Percentiles rank a stretch among this genome's conserved stretches.
phyloP scores from a whole-genome alignment of 2,888 invertebrate species.

The Carcina quercana region DNA sequence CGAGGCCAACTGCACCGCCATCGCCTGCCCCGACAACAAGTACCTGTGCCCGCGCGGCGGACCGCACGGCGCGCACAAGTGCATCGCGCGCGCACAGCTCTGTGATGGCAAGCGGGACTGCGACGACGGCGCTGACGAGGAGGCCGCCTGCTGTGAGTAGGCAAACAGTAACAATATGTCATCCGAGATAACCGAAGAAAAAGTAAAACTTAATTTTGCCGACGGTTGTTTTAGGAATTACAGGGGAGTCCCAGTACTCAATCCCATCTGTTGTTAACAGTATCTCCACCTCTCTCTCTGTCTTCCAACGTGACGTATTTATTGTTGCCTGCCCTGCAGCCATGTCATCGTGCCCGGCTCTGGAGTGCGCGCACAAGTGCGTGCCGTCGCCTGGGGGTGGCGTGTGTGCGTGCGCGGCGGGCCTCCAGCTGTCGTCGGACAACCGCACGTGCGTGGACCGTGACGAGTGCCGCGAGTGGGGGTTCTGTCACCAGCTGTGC shows the following conservation, averaged over 20 bases:
- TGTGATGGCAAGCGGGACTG: slow-evolving; percentile 95
- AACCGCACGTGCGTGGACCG: slow-evolving; percentile 92
- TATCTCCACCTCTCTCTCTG: too few relatives aligned
- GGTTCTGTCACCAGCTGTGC: slow-evolving; percentile 96
- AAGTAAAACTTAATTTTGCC: too few relatives aligned
- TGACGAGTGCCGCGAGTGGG: slow-evolving; percentile 94
- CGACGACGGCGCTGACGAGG: slow-evolving; percentile 93
- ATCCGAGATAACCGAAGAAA: too few relatives aligned
- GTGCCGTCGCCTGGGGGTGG: slow-evolving; percentile 93
- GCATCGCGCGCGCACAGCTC: slow-evolving; percentile 89
- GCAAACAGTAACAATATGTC: too few relatives aligned
- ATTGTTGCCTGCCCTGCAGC: slow-evolving; percentile 67
- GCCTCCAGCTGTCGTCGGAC: slow-evolving; percentile 87
- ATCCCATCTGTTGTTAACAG: too few relatives aligned
- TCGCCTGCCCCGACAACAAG: slow-evolving; percentile 92
- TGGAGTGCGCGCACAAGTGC: slow-evolving; percentile 94
- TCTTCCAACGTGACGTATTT: too few relatives aligned
- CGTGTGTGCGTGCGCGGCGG: slow-evolving; percentile 90
- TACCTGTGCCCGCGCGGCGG: slow-evolving; percentile 89
- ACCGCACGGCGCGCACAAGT: slow-evolving; percentile 83
- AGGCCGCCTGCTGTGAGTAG: slow-evolving; percentile 90
- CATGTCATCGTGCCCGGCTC: slow-evolving; percentile 84
- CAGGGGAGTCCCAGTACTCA: too few relatives aligned
- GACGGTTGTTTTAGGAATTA: too few relatives aligned
- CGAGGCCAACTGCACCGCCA: slow-evolving; percentile 90